These are phyloP conservation scores for Limanda limanda DNA, from an alignment of 2,113 vertebrate genomes.

Conservation along the genomic window DNA sequence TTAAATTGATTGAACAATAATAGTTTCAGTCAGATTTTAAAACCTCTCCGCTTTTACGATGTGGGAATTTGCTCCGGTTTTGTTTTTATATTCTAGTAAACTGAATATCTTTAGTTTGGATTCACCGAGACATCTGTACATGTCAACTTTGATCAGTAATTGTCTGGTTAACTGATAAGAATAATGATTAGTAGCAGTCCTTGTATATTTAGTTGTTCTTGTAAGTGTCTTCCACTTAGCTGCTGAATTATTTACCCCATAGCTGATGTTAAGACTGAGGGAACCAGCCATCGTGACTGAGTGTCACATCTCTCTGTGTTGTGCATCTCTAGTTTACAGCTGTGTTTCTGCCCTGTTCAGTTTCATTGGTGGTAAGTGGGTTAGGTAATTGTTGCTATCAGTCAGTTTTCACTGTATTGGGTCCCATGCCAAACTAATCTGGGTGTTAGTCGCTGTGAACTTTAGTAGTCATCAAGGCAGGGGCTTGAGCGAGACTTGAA, in stretches of 20 bases:
- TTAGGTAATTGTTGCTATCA: constrained; percentile 16
- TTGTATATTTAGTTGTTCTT: not conserved
- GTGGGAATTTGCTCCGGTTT: not conserved
- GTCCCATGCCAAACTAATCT: constrained; percentile 41
- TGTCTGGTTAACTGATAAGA: not conserved
- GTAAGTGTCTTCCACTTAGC: constrained; percentile 6
- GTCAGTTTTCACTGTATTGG: constrained; percentile 5
- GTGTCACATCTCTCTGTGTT: constrained; percentile 1
- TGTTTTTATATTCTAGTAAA: not conserved
- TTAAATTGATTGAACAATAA: not conserved
- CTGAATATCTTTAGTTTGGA: not conserved
- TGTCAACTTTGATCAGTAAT: not conserved
- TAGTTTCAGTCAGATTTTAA: too few species aligned
- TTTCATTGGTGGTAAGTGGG: constrained; percentile 9
- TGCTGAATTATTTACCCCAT: constrained; percentile 49
- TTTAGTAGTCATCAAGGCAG: constrained; percentile 32
- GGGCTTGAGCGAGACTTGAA: constrained; percentile 62
- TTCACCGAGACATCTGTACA: too few species aligned
- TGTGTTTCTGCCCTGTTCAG: constrained; percentile 4
- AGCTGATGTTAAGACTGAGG: constrained; percentile 4
- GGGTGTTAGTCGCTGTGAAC: constrained; percentile 33
- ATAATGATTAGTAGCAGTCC: not conserved
- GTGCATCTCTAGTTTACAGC: not conserved
- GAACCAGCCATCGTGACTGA: not conserved
- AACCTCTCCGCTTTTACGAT: too few species aligned